Percentiles rank a stretch among this genome's conserved stretches.
phyloP scores from a whole-genome alignment of 2,113 vertebrate species.

The Elephantulus edwardii region DNA sequence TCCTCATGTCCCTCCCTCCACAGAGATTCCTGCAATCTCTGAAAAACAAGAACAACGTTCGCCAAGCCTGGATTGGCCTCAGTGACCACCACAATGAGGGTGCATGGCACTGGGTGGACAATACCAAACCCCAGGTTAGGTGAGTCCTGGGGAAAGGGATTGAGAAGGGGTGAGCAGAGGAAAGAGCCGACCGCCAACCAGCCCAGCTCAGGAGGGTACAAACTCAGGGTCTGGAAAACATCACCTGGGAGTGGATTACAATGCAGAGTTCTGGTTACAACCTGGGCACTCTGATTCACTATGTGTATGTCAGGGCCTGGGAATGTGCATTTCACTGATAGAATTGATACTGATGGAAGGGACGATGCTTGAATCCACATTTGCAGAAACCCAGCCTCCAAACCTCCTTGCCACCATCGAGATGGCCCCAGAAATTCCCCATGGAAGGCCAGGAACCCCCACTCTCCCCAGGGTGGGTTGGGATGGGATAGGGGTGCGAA shows the following conservation, averaged over 20 bases:
- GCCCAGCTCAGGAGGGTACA: neutral
- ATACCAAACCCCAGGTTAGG: neutral
- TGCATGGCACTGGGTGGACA: constrained; percentile 61
- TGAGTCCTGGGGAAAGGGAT: neutral
- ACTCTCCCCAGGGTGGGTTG: neutral
- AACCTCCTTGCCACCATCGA: neutral
- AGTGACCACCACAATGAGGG: constrained; percentile 9
- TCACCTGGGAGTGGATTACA: neutral
- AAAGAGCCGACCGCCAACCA: accelerated
- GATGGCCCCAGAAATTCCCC: neutral
- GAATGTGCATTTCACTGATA: neutral
- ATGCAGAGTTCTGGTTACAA: neutral
- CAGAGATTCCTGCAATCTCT: constrained; percentile 66
- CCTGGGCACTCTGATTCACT: neutral
- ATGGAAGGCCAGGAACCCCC: neutral
- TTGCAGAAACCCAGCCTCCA: neutral
- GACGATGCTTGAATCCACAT: neutral
- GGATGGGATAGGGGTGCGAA: neutral
- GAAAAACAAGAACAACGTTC: neutral
- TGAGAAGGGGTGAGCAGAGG: accelerated
- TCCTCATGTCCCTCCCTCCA: accelerated
- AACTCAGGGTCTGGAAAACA: neutral
- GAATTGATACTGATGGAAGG: neutral
- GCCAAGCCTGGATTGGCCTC: constrained; percentile 67
- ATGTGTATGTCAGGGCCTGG: neutral